A percentile compares a stretch with the other conserved stretches of the same genome.
phyloP scores from a whole-genome alignment of 2,113 vertebrate genomes.

The Pycnonotus jocosus region DNA sequence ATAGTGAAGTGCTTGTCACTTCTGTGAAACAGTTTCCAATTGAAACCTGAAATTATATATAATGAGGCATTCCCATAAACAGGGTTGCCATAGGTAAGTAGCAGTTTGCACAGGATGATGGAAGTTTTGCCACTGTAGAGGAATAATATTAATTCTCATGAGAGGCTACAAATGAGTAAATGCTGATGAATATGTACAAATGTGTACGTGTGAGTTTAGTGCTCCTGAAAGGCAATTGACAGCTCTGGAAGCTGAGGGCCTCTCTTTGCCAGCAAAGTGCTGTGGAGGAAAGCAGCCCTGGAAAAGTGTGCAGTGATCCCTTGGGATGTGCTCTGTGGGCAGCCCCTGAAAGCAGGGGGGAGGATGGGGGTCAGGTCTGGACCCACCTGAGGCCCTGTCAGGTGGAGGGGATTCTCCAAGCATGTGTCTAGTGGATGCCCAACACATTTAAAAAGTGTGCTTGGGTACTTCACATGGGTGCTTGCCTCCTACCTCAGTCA shows the following conservation, averaged over 20 bases:
- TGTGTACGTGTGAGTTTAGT: neutral
- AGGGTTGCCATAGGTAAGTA: neutral
- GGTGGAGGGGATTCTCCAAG: neutral
- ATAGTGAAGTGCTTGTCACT: neutral
- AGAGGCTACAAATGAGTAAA: slow-evolving; percentile 19
- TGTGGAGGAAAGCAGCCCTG: neutral
- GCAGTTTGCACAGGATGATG: neutral
- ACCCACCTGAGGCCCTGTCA: rapidly evolving
- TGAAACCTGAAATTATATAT: slow-evolving; percentile 38
- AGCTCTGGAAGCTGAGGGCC: neutral
- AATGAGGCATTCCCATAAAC: slow-evolving; percentile 13
- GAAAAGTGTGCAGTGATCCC: neutral
- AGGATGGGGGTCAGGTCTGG: neutral
- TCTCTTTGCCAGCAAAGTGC: neutral
- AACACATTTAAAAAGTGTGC: rapidly evolving
- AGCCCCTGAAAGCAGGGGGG: rapidly evolving
- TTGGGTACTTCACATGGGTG: neutral
- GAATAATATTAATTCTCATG: slow-evolving; percentile 30
- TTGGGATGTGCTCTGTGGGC: rapidly evolving
- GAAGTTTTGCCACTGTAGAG: neutral
- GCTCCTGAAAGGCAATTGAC: neutral
- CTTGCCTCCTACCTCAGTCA: neutral
- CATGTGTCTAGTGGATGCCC: rapidly evolving
- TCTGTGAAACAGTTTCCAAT: neutral
- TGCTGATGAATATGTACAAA: slow-evolving; percentile 8